Conservation (phyloP, 2,113 vertebrate genomes). For the Apteryx owenii region DNA sequence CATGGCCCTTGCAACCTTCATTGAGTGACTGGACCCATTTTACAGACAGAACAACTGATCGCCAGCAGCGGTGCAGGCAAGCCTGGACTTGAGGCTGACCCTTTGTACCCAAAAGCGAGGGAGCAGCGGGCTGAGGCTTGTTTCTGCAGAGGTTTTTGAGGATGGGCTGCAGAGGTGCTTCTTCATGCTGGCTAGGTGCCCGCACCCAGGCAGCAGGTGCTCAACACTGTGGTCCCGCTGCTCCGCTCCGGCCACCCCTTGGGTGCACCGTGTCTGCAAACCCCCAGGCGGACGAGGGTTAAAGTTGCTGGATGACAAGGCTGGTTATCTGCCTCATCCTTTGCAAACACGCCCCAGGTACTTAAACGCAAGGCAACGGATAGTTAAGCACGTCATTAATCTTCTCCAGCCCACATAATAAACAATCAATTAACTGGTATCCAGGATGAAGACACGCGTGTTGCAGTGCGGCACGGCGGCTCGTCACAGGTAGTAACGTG, state of each 20-base stretch:
- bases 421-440: conserved; percentile 50
- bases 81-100: too few species aligned
- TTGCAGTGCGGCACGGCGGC: rapidly evolving
- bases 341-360: not conserved
- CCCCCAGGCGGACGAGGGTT: not conserved
- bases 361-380: not conserved
- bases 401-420: conserved; percentile 44
- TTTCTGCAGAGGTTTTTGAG: too few species aligned
- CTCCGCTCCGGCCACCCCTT: too few species aligned
- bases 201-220: too few species aligned
- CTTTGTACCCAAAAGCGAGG: too few species aligned
- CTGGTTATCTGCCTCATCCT: not conserved
- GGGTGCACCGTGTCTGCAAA: too few species aligned
- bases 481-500: not conserved
- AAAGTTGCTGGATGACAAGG: not conserved
- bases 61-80: rapidly evolving
- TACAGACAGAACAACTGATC: not conserved
- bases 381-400: conserved; percentile 63
- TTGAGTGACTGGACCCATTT: not conserved
- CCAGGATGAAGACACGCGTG: not conserved
- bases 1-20: not conserved
- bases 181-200: too few species aligned
- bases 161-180: too few species aligned
- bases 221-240: too few species aligned
- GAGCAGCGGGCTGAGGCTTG: too few species aligned